These are phyloP conservation scores for Drosophila mettleri DNA, from an alignment of 2,888 invertebrate species.

Conservation along the genomic window DNA sequence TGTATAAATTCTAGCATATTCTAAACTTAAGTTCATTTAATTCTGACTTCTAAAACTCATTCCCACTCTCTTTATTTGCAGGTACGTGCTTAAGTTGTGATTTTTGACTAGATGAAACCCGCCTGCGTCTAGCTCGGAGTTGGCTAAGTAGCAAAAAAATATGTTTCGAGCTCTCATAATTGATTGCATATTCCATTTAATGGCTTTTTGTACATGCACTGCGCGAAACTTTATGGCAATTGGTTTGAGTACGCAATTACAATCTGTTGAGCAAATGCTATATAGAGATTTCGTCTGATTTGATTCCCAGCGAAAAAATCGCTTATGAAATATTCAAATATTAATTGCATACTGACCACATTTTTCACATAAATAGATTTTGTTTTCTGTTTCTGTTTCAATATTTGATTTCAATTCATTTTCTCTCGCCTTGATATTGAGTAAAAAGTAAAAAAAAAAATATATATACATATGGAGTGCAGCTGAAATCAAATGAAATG, in stretches of 20 bases:
- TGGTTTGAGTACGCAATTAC: conserved; percentile 6
- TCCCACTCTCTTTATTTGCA: conserved; percentile 36
- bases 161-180: conserved; percentile 47
- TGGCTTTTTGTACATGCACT: conserved; percentile 13
- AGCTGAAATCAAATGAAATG: conserved; percentile 42
- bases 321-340: conserved; percentile 30
- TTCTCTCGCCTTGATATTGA: conserved; percentile 5
- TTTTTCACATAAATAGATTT: conserved; percentile 51
- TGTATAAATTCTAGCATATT: not conserved
- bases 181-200: conserved; percentile 56
- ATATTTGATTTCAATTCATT: conserved; percentile 13
- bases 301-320: not conserved
- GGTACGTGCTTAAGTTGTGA: conserved; percentile 51
- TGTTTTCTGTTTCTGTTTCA: conserved; percentile 9
- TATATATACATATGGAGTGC: not conserved
- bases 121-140: not conserved
- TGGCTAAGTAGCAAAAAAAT: conserved; percentile 37
- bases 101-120: not conserved
- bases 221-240: conserved; percentile 16
- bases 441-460: conserved; percentile 12
- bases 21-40: not conserved
- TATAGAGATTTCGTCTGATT: too few species aligned
- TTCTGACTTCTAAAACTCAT: not conserved
- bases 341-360: conserved; percentile 63
- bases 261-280: too few species aligned